Base-by-base conservation (phyloP, 2,888 invertebrate species). In the Tupiocoris notatus region DNA sequence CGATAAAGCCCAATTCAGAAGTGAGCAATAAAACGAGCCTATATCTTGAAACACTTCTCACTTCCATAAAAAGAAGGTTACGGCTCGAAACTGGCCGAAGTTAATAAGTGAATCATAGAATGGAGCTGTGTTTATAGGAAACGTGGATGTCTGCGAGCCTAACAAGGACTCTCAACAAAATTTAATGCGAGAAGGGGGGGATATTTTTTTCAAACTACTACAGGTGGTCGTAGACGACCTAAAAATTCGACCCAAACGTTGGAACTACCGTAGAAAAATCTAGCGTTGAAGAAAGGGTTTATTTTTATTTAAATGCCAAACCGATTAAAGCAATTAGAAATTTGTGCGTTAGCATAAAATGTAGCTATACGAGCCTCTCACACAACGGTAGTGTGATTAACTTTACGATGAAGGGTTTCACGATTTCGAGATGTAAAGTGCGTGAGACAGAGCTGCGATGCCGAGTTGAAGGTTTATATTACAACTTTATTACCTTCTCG, bases 401-500 rank as follows among this genome's bases (percentile, higher is more conserved):
- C 39, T 39, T 39, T 39, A 39, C 39, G 39, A 39, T 39, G 39
- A 39, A 39, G 39, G 39, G 39, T 39, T 39, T 39, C 39, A 39
- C 39, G 39, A 39, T 39, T 39, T 39, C 39, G n/a, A 39, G 39
- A 39, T 39, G 39, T 39, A 12, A 39, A 12, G 6, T n/a, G n/a
- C n/a, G n/a, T 39, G 39, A 39, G 39, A 39, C 39, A 39, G 39
- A 39, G 39, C 39, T 39, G 39, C 3, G 39, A 39, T 39, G 39
- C 39, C 12, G 39, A 7, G 39, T 39, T 39, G 39, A 39, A 25
- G 67, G 56, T 67, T 67, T 67, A 67, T 57, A 67, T 67, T 67
- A 67, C 67, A 67, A 54, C 56, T 67, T 67, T 67, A 67, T 67
- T 12, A 67, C 67, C 57, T 67, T 67, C 54, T 22, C 56, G 67